Evolutionary conservation across 2,797 vertebrate species (phyloP).

Genomic region (Borostomias antarcticus): DNA sequence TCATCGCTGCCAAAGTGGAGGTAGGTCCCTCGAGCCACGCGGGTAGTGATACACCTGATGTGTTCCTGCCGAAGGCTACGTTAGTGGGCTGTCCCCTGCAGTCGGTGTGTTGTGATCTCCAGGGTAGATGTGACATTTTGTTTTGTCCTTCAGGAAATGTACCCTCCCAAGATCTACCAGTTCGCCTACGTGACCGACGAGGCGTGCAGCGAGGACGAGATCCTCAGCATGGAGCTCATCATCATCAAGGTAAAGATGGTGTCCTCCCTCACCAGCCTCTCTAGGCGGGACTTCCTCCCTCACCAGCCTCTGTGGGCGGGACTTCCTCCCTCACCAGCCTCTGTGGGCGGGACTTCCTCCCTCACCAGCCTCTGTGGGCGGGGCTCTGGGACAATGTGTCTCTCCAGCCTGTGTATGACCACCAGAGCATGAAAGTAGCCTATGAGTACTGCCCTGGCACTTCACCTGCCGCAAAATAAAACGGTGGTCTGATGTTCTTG

Average conservation of each 20-base stretch:
- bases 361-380: not conserved
- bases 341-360: too few species aligned
- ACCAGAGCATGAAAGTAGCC: too few species aligned
- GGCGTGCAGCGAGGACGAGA: slow-evolving; percentile 93
- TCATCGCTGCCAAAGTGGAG: slow-evolving; percentile 96
- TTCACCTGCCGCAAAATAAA: too few species aligned
- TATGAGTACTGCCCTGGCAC: too few species aligned
- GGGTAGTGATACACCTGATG: too few species aligned
- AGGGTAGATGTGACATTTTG: not conserved
- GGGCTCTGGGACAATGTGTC: not conserved
- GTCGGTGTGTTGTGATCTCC: not conserved
- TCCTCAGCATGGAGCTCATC: slow-evolving; percentile 92
- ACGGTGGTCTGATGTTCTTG: not conserved
- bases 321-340: not conserved
- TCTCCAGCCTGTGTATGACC: too few species aligned
- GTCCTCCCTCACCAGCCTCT: not conserved
- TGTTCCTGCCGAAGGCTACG: too few species aligned
- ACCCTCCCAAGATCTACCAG: slow-evolving; percentile 94
- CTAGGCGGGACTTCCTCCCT: too few species aligned
- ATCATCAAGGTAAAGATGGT: slow-evolving; percentile 87
- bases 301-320: not conserved
- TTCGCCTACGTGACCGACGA: slow-evolving; percentile 97
- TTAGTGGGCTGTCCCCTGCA: too few species aligned
- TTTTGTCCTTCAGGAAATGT: slow-evolving; percentile 85
- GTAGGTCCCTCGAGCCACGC: slow-evolving; percentile 71